Percentiles rank a stretch among this genome's conserved stretches.
These are phyloP conservation scores for Stenchaetothrips biformis DNA, from an alignment of 2,888 invertebrate genomes.

Conservation along the genomic window DNA sequence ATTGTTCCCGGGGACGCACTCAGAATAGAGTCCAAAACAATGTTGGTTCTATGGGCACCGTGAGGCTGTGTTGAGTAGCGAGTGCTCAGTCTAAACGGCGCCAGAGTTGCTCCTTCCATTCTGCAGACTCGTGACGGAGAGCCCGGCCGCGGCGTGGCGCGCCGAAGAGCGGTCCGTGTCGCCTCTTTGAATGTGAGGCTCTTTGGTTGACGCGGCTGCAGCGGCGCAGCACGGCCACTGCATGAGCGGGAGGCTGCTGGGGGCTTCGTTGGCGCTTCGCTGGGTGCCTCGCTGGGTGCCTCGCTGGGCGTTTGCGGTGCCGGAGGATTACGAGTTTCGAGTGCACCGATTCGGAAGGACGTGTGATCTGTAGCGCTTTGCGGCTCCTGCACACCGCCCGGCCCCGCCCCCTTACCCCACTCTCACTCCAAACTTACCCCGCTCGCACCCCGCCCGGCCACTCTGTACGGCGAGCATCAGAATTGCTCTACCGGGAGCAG, in stretches of 20 bases:
- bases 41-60: too few relatives aligned
- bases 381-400: not conserved
- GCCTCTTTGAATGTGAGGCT: not conserved
- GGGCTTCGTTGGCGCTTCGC: not conserved
- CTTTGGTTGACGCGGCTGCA: too few relatives aligned
- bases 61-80: too few relatives aligned
- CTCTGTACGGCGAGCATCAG: not conserved
- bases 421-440: not conserved
- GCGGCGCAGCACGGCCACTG: not conserved
- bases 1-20: too few relatives aligned
- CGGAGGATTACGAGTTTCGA: constrained; percentile 3
- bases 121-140: not conserved
- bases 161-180: too few relatives aligned
- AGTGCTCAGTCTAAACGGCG: too few relatives aligned
- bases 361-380: constrained; percentile 14
- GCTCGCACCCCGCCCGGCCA: not conserved
- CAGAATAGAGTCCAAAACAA: too few relatives aligned
- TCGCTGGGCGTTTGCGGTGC: not conserved
- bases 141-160: not conserved
- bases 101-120: too few relatives aligned
- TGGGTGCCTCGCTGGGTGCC: not conserved
- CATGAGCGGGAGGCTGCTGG: not conserved
- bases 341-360: constrained; percentile 14
- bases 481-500: not conserved
- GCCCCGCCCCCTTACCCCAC: not conserved